Percentiles rank a stretch among this genome's conserved stretches.
These are phyloP conservation scores for Chlorocebus sabaeus DNA, from an alignment of 2,113 vertebrate genomes.

Conservation along the genomic window DNA sequence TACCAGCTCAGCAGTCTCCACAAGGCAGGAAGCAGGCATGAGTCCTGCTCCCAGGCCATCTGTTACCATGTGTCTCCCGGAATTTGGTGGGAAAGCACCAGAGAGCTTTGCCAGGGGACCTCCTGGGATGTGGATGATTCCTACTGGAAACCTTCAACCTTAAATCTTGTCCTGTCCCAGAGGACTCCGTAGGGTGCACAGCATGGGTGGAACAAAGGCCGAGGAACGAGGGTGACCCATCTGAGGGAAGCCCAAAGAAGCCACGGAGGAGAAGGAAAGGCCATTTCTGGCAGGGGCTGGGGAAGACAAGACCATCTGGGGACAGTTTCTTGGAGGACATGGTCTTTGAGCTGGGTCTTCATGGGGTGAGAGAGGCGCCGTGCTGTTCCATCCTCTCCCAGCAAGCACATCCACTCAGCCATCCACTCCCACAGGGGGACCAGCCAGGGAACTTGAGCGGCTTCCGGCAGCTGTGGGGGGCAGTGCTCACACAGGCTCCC, in stretches of 20 bases:
- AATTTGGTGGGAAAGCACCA: neutral
- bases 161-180: no score
- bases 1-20: neutral
- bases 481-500: accelerated
- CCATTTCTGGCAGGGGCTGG: accelerated
- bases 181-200: accelerated
- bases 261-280: neutral
- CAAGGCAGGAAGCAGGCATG: neutral
- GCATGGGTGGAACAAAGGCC: neutral
- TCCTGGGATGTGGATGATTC: neutral
- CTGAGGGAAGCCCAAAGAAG: neutral
- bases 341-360: neutral
- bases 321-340: neutral
- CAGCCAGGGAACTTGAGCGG: neutral
- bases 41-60: neutral
- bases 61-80: neutral
- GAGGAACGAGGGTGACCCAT: neutral
- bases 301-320: neutral
- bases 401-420: accelerated
- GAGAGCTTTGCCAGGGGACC: neutral
- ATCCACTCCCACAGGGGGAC: accelerated
- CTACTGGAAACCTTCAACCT: neutral
- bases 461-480: neutral
- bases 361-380: neutral
- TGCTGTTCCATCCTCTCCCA: accelerated